Base-by-base conservation (phyloP, 2,113 vertebrate species). In the Equus quagga region DNA sequence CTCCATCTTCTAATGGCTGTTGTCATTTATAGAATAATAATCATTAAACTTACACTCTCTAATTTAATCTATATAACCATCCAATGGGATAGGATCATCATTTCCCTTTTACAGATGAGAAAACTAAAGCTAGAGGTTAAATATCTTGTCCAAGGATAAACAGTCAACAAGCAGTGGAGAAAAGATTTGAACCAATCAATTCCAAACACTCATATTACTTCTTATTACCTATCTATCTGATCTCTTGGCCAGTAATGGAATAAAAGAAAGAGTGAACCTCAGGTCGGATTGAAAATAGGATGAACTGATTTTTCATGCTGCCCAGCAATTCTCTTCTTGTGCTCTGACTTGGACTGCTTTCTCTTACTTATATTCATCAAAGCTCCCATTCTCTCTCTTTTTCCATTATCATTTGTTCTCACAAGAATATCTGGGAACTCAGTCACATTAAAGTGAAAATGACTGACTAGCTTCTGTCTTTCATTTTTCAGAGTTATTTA, bases 281-380 rank as follows among this genome's bases (percentile, higher is more conserved):
- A 79, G 72, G 41, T 91, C 51, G 65, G 18, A 17, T 73, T 82
- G 36, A 65, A 78, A 96, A 70, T 78, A 64, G 8, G 10, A 14
- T 8, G 23, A 85, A 41, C n/a, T 76, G 88, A 81, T 51, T 96
- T 97, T 96, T 91, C 31, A 51, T 65, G 4, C 41, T 97, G n/a
- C 4, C 12, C 6, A 14, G 18, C 11, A 67, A 44, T 81, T 92
- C 6, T 92, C 94, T 69, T 56, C 58, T 92, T 75, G 28, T 85
- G 18, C 17, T 72, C 17, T 80, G 23, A 60, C 28, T 94, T 78
- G 5, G 81, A 65, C 78, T 4, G 62, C 2, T 31, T 31, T 62
- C 28, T 64, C 24, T 89, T 58, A 23, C 67, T 75, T 70, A 26
- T 23, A 69, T 85, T 67, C 41, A 70, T 44, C 4, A n/a, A n/a